phyloP scores from a whole-genome alignment of 2,888 invertebrate genomes.

The Dynastes grantii region DNA sequence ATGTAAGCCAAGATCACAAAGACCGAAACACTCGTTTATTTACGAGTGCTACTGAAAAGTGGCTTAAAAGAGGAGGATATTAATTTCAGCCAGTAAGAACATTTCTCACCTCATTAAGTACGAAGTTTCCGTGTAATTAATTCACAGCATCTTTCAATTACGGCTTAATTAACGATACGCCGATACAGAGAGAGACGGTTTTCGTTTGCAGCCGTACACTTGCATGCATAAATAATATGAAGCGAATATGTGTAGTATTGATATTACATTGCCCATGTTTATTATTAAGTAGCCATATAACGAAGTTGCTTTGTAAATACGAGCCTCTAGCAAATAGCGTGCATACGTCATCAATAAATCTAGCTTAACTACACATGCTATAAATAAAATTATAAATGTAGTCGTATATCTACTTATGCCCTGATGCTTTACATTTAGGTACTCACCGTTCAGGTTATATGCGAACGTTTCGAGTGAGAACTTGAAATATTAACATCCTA shows the following conservation, averaged over 20 bases:
- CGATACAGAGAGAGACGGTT: slow-evolving; percentile 14
- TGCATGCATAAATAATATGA: slow-evolving; percentile 16
- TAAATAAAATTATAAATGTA: neutral
- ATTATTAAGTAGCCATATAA: slow-evolving; percentile 9
- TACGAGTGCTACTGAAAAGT: slow-evolving; percentile 5
- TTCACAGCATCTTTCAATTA: slow-evolving; percentile 45
- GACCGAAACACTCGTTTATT: neutral
- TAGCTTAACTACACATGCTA: neutral
- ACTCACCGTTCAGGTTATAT: neutral
- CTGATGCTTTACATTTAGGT: neutral
- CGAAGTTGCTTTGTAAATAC: neutral
- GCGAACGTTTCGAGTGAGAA: neutral
- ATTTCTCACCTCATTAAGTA: slow-evolving; percentile 43
- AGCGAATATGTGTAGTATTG: neutral
- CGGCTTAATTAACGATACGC: slow-evolving; percentile 33
- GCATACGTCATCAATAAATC: neutral
- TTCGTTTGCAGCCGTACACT: slow-evolving; percentile 13
- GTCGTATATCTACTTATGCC: neutral
- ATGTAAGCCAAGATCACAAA: slow-evolving; percentile 13
- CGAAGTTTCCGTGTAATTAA: slow-evolving; percentile 45
- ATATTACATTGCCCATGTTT: neutral
- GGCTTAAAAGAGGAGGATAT: slow-evolving; percentile 2
- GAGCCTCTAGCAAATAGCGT: neutral
- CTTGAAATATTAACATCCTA: neutral
- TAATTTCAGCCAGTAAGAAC: slow-evolving; percentile 40